Conservation (phyloP, 2,113 vertebrate species). For the Thalassoma bifasciatum region DNA sequence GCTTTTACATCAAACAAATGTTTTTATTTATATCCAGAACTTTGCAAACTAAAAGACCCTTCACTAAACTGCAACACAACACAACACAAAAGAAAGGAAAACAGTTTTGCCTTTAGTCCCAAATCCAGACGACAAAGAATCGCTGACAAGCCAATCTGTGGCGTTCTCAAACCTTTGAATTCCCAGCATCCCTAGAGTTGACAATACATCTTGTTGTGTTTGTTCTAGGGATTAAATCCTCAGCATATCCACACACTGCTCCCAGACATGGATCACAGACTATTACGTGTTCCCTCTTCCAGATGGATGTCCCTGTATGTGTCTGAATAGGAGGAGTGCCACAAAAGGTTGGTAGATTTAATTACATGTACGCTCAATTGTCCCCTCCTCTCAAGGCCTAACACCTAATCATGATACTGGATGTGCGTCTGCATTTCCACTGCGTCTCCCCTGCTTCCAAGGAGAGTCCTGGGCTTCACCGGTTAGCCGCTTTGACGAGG, state of each 20-base stretch:
- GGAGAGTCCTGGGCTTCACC: constrained; percentile 60
- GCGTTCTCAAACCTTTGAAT: constrained; percentile 36
- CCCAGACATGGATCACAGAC: constrained; percentile 72
- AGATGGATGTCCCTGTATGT: constrained; percentile 64
- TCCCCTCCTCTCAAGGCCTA: constrained; percentile 69
- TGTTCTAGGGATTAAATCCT: constrained; percentile 62
- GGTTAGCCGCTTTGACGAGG: constrained; percentile 81
- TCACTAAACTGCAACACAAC: background rate
- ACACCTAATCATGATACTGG: constrained; percentile 72
- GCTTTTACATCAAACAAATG: constrained; percentile 1
- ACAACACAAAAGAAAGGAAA: background rate
- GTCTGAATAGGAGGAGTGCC: constrained; percentile 57
- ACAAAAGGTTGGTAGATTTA: constrained; percentile 76
- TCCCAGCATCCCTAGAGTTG: constrained; percentile 39
- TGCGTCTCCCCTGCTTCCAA: constrained; percentile 77
- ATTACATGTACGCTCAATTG: constrained; percentile 68
- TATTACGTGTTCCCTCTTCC: constrained; percentile 65
- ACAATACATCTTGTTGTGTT: constrained; percentile 69
- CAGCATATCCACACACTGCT: constrained; percentile 41
- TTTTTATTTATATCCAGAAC: background rate
- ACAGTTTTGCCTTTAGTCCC: constrained; percentile 1
- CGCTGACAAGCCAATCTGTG: constrained; percentile 49
- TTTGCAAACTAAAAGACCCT: constrained; percentile 2
- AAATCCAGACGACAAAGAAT: constrained; percentile 12
- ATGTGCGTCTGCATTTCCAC: constrained; percentile 66